Evolutionary conservation across 1,140 invertebrate genomes (phyloP).

Genomic region (Drepana arcuata): DNA sequence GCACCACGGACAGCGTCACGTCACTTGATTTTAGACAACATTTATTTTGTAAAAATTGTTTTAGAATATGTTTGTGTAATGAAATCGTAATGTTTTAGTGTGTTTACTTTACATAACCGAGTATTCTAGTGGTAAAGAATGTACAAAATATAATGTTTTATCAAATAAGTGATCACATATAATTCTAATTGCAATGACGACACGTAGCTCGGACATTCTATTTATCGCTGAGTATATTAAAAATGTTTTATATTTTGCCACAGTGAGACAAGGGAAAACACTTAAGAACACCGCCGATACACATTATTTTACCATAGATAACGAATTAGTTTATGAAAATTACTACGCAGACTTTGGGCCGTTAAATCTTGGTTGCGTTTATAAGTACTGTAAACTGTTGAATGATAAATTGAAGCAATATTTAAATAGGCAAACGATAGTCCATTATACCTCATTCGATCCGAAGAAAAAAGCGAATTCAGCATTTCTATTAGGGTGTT

Average conservation of each 20-base stretch:
- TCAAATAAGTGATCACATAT: slow-evolving; percentile 7
- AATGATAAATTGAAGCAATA: slow-evolving; percentile 74
- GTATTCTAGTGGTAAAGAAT: slow-evolving; percentile 14
- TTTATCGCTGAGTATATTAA: slow-evolving; percentile 61
- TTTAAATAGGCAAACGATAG: slow-evolving; percentile 47
- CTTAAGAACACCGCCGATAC: slow-evolving; percentile 85
- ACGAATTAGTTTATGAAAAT: slow-evolving; percentile 94
- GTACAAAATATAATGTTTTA: slow-evolving; percentile 14
- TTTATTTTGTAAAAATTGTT: slow-evolving; percentile 21
- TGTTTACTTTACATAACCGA: slow-evolving; percentile 9
- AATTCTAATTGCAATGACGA: slow-evolving; percentile 25
- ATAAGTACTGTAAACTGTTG: slow-evolving; percentile 92
- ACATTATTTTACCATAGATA: slow-evolving; percentile 93
- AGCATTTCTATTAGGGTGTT: slow-evolving; percentile 90
- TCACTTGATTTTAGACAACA: slow-evolving; percentile 13
- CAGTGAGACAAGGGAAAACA: slow-evolving; percentile 41
- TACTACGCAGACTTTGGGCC: slow-evolving; percentile 98
- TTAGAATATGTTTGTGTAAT: slow-evolving; percentile 22
- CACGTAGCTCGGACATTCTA: slow-evolving; percentile 43
- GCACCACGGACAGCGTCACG: slow-evolving; percentile 11
- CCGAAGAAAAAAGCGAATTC: slow-evolving; percentile 80
- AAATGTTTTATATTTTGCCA: slow-evolving; percentile 61
- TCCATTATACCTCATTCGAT: slow-evolving; percentile 87
- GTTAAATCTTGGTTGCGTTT: slow-evolving; percentile 94
- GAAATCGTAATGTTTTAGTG: slow-evolving; percentile 28